These are phyloP conservation scores for Benthochromis sp. DNA, from an alignment of 2,113 vertebrate species.

Conservation along the genomic window DNA sequence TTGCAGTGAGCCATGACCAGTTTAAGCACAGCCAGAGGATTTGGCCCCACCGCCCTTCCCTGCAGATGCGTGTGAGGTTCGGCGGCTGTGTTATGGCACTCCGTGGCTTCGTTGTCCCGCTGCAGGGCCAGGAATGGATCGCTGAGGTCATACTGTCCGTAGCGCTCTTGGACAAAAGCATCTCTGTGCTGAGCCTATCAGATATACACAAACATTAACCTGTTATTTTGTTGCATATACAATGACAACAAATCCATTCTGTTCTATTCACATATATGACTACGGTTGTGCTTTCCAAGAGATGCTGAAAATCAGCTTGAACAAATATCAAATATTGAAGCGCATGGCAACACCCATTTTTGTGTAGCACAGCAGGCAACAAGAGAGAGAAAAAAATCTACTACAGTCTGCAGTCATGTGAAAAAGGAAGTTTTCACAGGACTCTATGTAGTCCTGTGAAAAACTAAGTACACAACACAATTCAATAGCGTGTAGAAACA, in stretches of 20 bases:
- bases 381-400: neutral
- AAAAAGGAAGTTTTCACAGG: neutral
- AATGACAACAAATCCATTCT: neutral
- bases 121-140: constrained; percentile 92
- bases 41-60: constrained; percentile 72
- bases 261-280: neutral
- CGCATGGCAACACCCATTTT: neutral
- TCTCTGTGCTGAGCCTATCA: constrained; percentile 88
- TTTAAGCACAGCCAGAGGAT: constrained; percentile 88
- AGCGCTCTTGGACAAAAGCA: constrained; percentile 89
- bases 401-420: neutral
- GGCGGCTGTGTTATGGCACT: constrained; percentile 49
- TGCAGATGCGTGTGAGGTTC: constrained; percentile 67
- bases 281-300: neutral
- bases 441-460: neutral
- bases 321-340: neutral
- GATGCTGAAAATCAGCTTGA: neutral
- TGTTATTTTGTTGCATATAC: neutral
- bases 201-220: neutral
- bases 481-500: neutral
- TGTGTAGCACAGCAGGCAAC: neutral
- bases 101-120: constrained; percentile 82
- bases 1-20: constrained; percentile 95
- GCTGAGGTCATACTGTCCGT: constrained; percentile 92
- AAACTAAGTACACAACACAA: neutral